These are phyloP conservation scores for Salvator merianae DNA, from an alignment of 2,113 vertebrate species.

Conservation along the genomic window DNA sequence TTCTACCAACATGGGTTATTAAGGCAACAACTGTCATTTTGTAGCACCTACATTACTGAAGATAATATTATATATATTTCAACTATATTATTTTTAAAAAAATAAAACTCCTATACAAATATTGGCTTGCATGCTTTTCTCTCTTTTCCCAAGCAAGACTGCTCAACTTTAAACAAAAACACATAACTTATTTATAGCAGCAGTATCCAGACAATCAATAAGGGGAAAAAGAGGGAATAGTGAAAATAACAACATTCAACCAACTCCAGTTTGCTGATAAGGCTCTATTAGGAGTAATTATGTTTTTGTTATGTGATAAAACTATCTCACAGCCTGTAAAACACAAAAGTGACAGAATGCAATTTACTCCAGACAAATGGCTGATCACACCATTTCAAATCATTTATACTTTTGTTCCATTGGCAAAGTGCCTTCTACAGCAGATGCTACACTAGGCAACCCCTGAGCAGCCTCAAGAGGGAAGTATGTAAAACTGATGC, in stretches of 20 bases:
- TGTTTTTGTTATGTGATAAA: neutral
- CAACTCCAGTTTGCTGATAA: conserved; percentile 19
- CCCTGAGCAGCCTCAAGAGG: neutral
- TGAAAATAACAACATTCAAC: conserved; percentile 18
- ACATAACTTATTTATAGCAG: neutral
- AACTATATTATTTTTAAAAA: no score
- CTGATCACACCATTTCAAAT: conserved; percentile 37
- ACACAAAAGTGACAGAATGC: conserved; percentile 32
- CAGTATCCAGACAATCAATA: neutral
- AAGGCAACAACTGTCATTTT: no score
- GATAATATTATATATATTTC: no score
- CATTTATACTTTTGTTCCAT: conserved; percentile 35
- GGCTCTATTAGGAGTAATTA: conserved; percentile 4
- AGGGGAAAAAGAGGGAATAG: conserved; percentile 6
- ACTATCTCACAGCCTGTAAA: conserved; percentile 39
- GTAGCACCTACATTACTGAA: no score
- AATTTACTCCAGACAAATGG: conserved; percentile 37
- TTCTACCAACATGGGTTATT: no score
- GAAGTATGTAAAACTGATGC: neutral
- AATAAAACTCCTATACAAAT: no score
- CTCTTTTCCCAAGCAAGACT: no score
- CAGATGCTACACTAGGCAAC: conserved; percentile 21
- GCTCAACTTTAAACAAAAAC: neutral
- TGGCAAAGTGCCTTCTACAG: conserved; percentile 16
- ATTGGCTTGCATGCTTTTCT: no score